phyloP scores from a whole-genome alignment of 1,140 invertebrate species.

The Heterodera carotae region DNA sequence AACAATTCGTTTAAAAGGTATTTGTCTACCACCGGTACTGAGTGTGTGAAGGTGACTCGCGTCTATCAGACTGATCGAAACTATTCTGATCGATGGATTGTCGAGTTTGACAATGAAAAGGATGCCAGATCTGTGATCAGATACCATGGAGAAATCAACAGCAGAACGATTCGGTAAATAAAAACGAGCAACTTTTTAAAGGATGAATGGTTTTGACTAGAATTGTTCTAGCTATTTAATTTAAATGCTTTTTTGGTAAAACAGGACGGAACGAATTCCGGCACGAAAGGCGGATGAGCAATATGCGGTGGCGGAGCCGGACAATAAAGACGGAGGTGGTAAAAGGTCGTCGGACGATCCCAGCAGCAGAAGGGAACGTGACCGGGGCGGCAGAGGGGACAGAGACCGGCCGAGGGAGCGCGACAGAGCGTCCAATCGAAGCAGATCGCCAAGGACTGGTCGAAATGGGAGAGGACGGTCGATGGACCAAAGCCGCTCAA shows the following conservation, averaged over 20 bases:
- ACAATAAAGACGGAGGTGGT: conserved; percentile 4
- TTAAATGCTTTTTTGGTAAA: conserved; percentile 7
- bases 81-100: conserved; percentile 41
- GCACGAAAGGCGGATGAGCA: conserved; percentile 36
- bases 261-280: conserved; percentile 29
- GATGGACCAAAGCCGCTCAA: neutral
- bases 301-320: conserved; percentile 37
- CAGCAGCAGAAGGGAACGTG: conserved; percentile 1
- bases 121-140: conserved; percentile 28
- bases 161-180: conserved; percentile 28
- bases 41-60: conserved; percentile 32
- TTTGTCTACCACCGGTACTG: conserved; percentile 9
- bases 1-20: conserved; percentile 4
- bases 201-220: too few relatives aligned
- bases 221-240: too few relatives aligned
- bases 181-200: too few relatives aligned
- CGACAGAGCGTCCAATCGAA: conserved; percentile 7
- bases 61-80: conserved; percentile 36
- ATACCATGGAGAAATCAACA: conserved; percentile 35
- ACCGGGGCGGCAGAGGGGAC: neutral
- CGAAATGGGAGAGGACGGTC: conserved; percentile 3
- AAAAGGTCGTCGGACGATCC: conserved; percentile 12
- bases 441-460: conserved; percentile 4
- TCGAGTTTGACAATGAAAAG: conserved; percentile 36
- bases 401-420: conserved; percentile 13